A percentile compares a stretch with the other conserved stretches of the same genome.
Conservation (phyloP, 2,888 invertebrate genomes). For the Cordilura impudica region DNA sequence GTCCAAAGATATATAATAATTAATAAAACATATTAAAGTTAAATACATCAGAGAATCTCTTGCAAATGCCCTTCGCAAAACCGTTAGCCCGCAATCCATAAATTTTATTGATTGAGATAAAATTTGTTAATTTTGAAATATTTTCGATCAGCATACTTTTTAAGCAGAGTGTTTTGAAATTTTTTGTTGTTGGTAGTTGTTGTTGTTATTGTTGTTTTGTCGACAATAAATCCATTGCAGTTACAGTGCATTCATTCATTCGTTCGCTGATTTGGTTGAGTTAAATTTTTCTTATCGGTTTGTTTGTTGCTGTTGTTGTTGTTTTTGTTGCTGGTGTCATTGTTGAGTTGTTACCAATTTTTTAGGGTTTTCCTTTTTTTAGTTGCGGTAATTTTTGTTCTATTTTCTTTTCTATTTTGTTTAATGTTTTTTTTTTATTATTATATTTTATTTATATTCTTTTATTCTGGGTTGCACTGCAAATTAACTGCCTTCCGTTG, state of each 20-base stretch:
- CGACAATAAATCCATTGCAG: conserved; percentile 54
- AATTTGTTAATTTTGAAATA: no score
- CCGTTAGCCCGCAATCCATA: no score
- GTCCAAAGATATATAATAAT: no score
- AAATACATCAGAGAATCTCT: no score
- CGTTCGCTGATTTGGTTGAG: conserved; percentile 2
- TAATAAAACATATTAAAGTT: no score
- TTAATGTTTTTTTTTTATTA: conserved; percentile 9
- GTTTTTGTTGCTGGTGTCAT: neutral
- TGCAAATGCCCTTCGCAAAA: no score
- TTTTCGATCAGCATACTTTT: neutral
- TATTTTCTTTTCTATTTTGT: conserved; percentile 35
- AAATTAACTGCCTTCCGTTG: conserved; percentile 60
- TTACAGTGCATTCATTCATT: conserved; percentile 29
- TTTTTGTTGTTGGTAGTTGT: neutral
- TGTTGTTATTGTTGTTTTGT: conserved; percentile 24
- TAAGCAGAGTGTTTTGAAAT: neutral
- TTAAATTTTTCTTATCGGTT: conserved; percentile 40
- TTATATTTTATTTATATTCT: neutral
- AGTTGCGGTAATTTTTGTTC: conserved; percentile 38
- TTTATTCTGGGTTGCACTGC: conserved; percentile 27
- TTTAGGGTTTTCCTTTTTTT: conserved; percentile 19
- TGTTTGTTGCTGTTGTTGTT: conserved; percentile 19
- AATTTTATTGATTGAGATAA: no score
- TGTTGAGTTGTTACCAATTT: conserved; percentile 14